Conservation (phyloP, 2,888 invertebrate species). For the Cephus sareptanus region DNA sequence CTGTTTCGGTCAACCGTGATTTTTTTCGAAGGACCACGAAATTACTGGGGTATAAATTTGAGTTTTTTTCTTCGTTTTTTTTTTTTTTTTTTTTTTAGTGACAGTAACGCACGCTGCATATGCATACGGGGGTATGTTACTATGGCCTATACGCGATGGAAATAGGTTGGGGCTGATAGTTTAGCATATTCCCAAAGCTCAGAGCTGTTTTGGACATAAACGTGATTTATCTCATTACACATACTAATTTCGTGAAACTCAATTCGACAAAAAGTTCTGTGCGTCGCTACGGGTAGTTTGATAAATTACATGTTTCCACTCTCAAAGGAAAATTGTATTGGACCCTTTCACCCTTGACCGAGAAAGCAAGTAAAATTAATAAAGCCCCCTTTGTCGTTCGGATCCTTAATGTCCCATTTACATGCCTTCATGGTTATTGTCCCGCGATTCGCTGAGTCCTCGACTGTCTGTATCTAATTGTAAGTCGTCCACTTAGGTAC, state of each 20-base stretch:
- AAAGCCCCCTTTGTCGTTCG: background rate
- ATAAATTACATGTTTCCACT: background rate
- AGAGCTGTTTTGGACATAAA: slow-evolving; percentile 54
- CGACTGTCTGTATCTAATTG: background rate
- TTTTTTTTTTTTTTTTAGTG: background rate
- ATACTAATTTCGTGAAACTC: slow-evolving; percentile 43
- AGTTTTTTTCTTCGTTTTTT: no score
- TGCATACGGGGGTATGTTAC: background rate
- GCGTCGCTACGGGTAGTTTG: background rate
- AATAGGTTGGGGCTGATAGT: background rate
- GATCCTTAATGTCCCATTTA: background rate
- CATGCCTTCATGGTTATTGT: background rate
- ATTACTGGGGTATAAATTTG: background rate
- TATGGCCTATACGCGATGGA: background rate
- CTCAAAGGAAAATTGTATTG: background rate
- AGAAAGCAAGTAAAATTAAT: background rate
- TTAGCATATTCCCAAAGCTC: slow-evolving; percentile 18
- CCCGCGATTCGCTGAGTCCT: background rate
- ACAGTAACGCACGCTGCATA: background rate
- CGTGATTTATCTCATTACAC: slow-evolving; percentile 58
- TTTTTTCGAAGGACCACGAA: background rate
- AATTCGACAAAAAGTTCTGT: background rate
- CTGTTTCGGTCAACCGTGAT: background rate
- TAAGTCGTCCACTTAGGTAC: background rate
- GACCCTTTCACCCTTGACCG: background rate